phyloP scores from a whole-genome alignment of 1,140 invertebrate species.

The Neodiprion lecontei region DNA sequence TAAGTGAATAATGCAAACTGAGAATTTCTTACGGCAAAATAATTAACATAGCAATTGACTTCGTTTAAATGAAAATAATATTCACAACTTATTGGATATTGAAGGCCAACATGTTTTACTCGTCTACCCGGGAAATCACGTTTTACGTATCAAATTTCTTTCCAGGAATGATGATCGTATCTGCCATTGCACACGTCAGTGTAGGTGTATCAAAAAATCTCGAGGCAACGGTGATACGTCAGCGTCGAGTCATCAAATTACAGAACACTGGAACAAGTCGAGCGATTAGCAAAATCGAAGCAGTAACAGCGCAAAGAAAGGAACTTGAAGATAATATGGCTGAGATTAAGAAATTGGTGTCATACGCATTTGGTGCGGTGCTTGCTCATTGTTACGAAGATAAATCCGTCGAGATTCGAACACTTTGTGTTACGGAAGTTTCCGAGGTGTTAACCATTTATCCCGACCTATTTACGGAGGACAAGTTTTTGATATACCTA shows the following conservation, averaged over 20 bases:
- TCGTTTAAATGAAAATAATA: too few species aligned
- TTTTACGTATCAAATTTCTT: slow-evolving; percentile 26
- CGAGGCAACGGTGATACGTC: slow-evolving; percentile 91
- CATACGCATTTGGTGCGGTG: slow-evolving; percentile 99
- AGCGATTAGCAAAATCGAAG: slow-evolving; percentile 86
- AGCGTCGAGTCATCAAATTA: slow-evolving; percentile 92
- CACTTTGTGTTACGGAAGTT: slow-evolving; percentile 98
- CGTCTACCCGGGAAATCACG: background rate
- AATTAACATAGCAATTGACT: background rate
- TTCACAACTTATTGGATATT: too few species aligned
- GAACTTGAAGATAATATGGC: slow-evolving; percentile 99
- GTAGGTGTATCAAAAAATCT: slow-evolving; percentile 94
- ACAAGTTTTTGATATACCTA: slow-evolving; percentile 99
- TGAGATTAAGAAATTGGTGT: slow-evolving; percentile 99
- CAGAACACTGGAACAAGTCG: slow-evolving; percentile 82
- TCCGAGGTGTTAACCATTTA: slow-evolving; percentile 99
- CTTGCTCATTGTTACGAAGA: slow-evolving; percentile 99
- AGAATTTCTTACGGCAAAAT: slow-evolving; percentile 3
- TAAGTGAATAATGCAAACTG: slow-evolving; percentile 45
- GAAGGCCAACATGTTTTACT: background rate
- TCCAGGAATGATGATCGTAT: slow-evolving; percentile 98
- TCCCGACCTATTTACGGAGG: slow-evolving; percentile 96
- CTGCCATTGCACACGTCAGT: slow-evolving; percentile 97
- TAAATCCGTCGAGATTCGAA: slow-evolving; percentile 94
- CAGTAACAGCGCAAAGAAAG: slow-evolving; percentile 88